These are phyloP conservation scores for Sarotherodon lohbergeri DNA, from an alignment of 2,113 vertebrate genomes.

Conservation along the genomic window DNA sequence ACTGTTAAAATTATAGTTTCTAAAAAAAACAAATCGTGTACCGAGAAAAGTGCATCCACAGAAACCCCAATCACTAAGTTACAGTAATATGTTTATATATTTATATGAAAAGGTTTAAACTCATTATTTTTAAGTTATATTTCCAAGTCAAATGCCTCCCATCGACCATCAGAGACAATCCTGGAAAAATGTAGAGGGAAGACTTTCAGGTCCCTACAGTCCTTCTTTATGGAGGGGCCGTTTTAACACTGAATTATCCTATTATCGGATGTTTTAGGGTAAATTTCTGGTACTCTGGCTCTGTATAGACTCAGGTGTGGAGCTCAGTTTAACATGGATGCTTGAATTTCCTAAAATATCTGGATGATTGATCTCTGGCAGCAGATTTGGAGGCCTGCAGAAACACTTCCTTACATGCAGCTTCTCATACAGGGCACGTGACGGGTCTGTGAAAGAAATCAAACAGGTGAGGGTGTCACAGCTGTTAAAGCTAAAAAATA, in stretches of 20 bases:
- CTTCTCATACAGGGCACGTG: not conserved
- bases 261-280: not conserved
- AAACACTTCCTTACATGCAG: not conserved
- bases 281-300: not conserved
- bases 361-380: not conserved
- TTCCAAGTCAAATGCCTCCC: not conserved
- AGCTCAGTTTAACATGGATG: not conserved
- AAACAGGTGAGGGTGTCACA: not conserved
- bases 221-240: not conserved
- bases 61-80: not conserved
- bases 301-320: not conserved
- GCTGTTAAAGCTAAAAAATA: not conserved
- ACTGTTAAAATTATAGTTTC: not conserved
- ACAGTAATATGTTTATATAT: fast-evolving
- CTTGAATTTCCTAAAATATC: not conserved
- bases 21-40: fast-evolving
- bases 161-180: fast-evolving
- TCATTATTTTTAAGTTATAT: not conserved
- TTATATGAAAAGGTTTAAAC: not conserved
- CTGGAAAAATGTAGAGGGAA: not conserved
- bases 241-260: not conserved
- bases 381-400: not conserved
- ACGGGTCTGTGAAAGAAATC: not conserved
- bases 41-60: not conserved
- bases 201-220: not conserved